phyloP scores from a whole-genome alignment of 2,113 vertebrate species.

The Ceyx melanurus region DNA sequence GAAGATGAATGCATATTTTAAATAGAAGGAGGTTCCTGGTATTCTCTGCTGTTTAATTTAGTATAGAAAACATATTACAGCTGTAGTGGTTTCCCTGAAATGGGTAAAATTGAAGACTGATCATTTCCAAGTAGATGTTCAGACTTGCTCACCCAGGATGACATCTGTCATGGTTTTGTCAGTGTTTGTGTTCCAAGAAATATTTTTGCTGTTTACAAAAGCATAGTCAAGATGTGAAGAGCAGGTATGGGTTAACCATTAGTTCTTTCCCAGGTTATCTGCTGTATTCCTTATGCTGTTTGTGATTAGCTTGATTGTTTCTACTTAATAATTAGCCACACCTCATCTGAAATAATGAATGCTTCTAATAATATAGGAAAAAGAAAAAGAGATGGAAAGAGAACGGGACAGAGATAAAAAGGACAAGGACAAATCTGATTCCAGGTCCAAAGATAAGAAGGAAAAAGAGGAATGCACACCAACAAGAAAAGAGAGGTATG shows the following conservation, averaged over 20 bases:
- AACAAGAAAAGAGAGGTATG: conserved; percentile 92
- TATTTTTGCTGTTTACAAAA: not conserved
- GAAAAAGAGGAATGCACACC: conserved; percentile 91
- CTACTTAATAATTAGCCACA: not conserved
- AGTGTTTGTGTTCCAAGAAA: not conserved
- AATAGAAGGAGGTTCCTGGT: not conserved
- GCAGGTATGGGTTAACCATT: not conserved
- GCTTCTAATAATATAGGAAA: conserved; percentile 81
- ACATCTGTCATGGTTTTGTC: not conserved
- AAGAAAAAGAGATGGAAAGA: conserved; percentile 93
- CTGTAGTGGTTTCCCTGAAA: not conserved
- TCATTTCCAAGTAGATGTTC: not conserved
- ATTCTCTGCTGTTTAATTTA: not conserved
- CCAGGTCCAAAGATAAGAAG: conserved; percentile 90
- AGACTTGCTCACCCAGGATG: not conserved
- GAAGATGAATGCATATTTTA: not conserved
- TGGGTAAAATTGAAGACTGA: not conserved
- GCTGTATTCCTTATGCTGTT: not conserved
- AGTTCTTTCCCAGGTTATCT: not conserved
- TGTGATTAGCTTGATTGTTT: not conserved
- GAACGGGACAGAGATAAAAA: conserved; percentile 93
- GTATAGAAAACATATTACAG: not conserved
- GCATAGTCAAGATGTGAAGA: not conserved
- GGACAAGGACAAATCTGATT: conserved; percentile 90
- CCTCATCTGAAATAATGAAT: conserved; percentile 10